A percentile compares a stretch with the other conserved stretches of the same genome.
Conservation (phyloP, 2,113 vertebrate genomes). For the Sarotherodon lohbergeri region DNA sequence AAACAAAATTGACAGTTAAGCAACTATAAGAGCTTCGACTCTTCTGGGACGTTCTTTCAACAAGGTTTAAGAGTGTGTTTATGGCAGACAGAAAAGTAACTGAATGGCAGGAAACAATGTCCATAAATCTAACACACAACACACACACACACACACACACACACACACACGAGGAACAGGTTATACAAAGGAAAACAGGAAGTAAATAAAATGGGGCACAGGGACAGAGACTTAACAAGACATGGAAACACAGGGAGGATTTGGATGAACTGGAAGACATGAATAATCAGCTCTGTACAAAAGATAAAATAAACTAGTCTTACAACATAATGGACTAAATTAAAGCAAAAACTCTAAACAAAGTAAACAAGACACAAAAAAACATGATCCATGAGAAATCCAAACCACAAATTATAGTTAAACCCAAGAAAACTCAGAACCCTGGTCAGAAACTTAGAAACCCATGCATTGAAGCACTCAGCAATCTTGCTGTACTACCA, state of each 20-base stretch:
- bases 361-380: not conserved
- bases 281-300: not conserved
- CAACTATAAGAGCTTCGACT: not conserved
- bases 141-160: not conserved
- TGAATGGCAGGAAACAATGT: not conserved
- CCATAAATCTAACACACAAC: not conserved
- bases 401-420: not conserved
- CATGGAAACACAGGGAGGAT: not conserved
- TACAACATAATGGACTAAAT: not conserved
- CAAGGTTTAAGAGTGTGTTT: not conserved
- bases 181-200: not conserved
- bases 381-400: not conserved
- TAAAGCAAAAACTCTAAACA: not conserved
- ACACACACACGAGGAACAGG: not conserved
- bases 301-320: not conserved
- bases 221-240: too few species aligned
- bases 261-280: not conserved
- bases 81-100: not conserved
- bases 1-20: not conserved
- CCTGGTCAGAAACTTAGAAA: not conserved
- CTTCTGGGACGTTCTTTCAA: not conserved
- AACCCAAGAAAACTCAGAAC: not conserved
- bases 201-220: not conserved
- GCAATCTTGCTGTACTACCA: too few species aligned
- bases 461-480: not conserved